These are phyloP conservation scores for Apamea anceps DNA, from an alignment of 2,888 invertebrate species.

Conservation along the genomic window DNA sequence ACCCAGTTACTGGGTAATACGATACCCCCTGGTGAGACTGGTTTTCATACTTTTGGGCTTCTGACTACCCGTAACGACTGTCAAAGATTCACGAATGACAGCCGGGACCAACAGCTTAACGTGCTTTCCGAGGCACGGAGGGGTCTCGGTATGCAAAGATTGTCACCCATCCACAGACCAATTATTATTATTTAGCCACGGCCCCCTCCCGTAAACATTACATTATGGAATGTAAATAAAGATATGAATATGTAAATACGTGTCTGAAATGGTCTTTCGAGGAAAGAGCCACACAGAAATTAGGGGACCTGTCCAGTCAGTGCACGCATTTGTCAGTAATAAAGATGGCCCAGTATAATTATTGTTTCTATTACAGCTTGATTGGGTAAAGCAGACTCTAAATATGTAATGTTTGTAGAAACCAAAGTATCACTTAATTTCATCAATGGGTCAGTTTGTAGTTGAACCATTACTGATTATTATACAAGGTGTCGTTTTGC, in stretches of 20 bases:
- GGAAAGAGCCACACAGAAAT: neutral
- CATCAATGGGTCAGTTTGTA: neutral
- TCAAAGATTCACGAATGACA: too few species aligned
- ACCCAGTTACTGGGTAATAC: too few species aligned
- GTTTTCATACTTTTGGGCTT: too few species aligned
- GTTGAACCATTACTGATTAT: neutral
- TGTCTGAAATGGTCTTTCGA: neutral
- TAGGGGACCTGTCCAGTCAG: neutral
- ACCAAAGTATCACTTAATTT: neutral
- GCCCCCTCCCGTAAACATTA: too few species aligned
- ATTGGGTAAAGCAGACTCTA: neutral
- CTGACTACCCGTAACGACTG: too few species aligned
- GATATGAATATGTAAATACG: neutral
- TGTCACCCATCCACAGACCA: too few species aligned
- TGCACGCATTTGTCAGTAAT: neutral
- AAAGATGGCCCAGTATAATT: too few species aligned
- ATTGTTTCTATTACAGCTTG: neutral
- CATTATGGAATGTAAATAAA: neutral
- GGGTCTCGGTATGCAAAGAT: too few species aligned
- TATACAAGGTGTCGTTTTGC: neutral
- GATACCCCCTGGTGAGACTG: too few species aligned
- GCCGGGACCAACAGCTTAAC: too few species aligned
- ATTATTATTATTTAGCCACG: too few species aligned
- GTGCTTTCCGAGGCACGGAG: too few species aligned
- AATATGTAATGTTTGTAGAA: neutral